Conservation (phyloP, 2,888 invertebrate species). For the Mamestra brassicae region DNA sequence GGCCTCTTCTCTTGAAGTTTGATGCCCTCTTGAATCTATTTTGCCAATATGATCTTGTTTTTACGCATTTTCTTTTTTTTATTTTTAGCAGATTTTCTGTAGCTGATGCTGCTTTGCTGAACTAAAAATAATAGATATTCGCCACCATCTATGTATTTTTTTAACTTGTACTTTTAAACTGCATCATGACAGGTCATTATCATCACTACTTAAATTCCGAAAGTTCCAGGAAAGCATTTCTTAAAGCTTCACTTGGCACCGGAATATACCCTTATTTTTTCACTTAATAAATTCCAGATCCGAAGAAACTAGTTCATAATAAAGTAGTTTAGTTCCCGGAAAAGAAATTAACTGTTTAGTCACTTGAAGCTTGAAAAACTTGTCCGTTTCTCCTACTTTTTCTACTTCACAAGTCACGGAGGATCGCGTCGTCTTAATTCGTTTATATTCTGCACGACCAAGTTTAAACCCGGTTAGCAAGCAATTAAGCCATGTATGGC, state of each 20-base stretch:
- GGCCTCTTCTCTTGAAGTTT: conserved; percentile 1
- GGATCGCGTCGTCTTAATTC: conserved; percentile 57
- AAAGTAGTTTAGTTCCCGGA: conserved; percentile 35
- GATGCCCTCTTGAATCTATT: background rate
- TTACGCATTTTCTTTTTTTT: background rate
- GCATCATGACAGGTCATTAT: background rate
- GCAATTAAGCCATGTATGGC: conserved; percentile 65
- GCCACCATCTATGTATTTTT: too few species aligned
- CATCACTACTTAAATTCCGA: background rate
- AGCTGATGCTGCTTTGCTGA: background rate
- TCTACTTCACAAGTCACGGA: conserved; percentile 51
- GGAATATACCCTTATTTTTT: conserved; percentile 4
- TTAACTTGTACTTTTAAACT: background rate
- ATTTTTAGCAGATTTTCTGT: background rate
- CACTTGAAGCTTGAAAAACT: conserved; percentile 49
- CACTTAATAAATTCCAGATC: conserved; percentile 9
- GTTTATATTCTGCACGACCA: conserved; percentile 55
- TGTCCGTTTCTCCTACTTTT: conserved; percentile 42
- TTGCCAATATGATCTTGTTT: background rate
- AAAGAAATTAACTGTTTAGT: conserved; percentile 45
- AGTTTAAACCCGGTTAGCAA: conserved; percentile 61
- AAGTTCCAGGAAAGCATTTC: background rate
- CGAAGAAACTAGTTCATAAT: conserved; percentile 28
- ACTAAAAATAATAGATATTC: too few species aligned
- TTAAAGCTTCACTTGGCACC: conserved; percentile 4